These are phyloP conservation scores for Lobophora halterata DNA, from an alignment of 2,888 invertebrate species.

Conservation along the genomic window DNA sequence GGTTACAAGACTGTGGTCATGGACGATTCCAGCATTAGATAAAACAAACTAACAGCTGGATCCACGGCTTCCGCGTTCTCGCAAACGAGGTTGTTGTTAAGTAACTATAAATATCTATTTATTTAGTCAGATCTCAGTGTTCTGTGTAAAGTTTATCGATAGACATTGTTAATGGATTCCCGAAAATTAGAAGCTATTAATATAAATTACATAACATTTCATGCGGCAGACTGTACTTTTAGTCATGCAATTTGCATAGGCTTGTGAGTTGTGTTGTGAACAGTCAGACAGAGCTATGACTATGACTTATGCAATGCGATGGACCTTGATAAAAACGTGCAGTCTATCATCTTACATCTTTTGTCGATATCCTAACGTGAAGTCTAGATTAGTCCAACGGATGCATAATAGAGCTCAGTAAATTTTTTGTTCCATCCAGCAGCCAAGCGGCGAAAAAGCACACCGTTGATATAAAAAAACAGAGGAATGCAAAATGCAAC, in stretches of 20 bases:
- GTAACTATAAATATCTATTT: too few relatives aligned
- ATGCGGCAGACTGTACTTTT: slow-evolving; percentile 32
- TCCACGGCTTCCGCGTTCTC: slow-evolving; percentile 40
- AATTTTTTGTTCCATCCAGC: slow-evolving; percentile 41
- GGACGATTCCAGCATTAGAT: slow-evolving; percentile 43
- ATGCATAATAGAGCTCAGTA: slow-evolving; percentile 29
- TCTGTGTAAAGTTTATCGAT: slow-evolving; percentile 3
- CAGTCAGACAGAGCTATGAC: slow-evolving; percentile 33
- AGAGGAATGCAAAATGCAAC: slow-evolving; percentile 58
- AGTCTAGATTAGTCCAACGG: slow-evolving; percentile 31
- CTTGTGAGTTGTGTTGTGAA: too few relatives aligned
- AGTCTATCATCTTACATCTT: slow-evolving; percentile 17
- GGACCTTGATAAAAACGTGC: slow-evolving; percentile 37
- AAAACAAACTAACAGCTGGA: slow-evolving; percentile 37
- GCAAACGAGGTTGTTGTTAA: slow-evolving; percentile 7
- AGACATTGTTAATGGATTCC: slow-evolving; percentile 9
- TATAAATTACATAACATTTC: slow-evolving; percentile 33
- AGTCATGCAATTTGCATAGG: slow-evolving; percentile 43
- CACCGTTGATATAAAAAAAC: slow-evolving; percentile 48
- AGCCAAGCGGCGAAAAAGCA: slow-evolving; percentile 39
- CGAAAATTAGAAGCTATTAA: slow-evolving; percentile 18
- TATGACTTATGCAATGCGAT: slow-evolving; percentile 19
- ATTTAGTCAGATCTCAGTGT: too few relatives aligned
- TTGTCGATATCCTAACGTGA: slow-evolving; percentile 31
- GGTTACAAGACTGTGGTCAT: slow-evolving; percentile 49